Base-by-base conservation (phyloP, 2,113 vertebrate genomes). In the Cyprinodon variegatus region DNA sequence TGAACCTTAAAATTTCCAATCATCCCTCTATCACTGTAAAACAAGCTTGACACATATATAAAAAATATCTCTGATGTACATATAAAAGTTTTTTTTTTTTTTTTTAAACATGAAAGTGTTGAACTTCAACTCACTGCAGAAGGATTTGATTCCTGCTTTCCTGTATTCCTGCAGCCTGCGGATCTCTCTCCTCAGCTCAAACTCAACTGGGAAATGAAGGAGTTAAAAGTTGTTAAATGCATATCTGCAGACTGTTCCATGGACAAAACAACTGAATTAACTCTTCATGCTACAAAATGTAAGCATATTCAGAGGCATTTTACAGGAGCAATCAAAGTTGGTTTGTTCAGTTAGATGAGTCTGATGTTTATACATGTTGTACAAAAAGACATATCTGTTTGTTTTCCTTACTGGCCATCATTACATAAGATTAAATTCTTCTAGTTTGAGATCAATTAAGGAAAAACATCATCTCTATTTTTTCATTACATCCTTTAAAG, bases 121-220 rank as follows among this genome's bases (percentile, higher is more conserved):
- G 68, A 60, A 68, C 6, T 1, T n/a, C 3, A 69, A 97, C 97
- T 97, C 94, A 99, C 98, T 97, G 84, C 97, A 97, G 93, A 98
- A 99, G 71, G 96, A 97, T 92, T 96, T 97, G 94, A 99, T 96
- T 65, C 98, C 97, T 64, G 96, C 96, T 71, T 90, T 94, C 87
- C 97, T 95, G 91, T 98, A 99, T 84, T 99, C 97, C 91, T 99
- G 97, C 7, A 99, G 95, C 37, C 97, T 86, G 84, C 88, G 94
- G 86, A 99, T 98, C 92, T 99, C 98, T 76, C 94, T 95, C 78
- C 96, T 93, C 88, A 99, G 94, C 90, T 99, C 98, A 92, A 98
- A 98, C 90, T 99, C 98, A 94, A 99, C 98, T 99, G 92, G 6
- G 83, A 78, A 39, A 17, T 65, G 62, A 68, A 68, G 9, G 39